These are phyloP conservation scores for Drosophila mercatorum DNA, from an alignment of 2,888 invertebrate species.

Conservation along the genomic window DNA sequence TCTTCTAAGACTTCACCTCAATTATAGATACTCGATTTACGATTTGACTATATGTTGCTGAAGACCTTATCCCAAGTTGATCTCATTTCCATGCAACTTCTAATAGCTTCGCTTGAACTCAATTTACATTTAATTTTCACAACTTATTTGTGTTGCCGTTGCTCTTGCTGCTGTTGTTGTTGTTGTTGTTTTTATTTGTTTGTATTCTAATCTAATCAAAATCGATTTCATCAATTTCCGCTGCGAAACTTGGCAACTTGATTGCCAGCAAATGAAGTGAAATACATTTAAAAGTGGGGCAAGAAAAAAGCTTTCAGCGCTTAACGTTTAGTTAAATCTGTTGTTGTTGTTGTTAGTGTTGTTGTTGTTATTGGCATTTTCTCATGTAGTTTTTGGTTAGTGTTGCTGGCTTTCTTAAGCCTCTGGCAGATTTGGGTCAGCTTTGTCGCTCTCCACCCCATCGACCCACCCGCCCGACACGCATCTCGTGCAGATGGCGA, in stretches of 20 bases:
- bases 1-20: neutral
- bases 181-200: slow-evolving; percentile 2
- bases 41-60: too few relatives aligned
- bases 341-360: slow-evolving; percentile 22
- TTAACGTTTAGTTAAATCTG: slow-evolving; percentile 44
- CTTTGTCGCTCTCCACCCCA: slow-evolving; percentile 26
- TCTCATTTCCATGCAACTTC: neutral
- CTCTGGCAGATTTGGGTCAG: slow-evolving; percentile 59
- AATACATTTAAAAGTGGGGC: slow-evolving; percentile 55
- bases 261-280: slow-evolving; percentile 44
- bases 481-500: slow-evolving; percentile 47
- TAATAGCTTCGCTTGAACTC: neutral
- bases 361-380: slow-evolving; percentile 29
- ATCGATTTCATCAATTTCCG: slow-evolving; percentile 66
- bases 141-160: neutral
- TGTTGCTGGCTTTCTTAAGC: slow-evolving; percentile 37
- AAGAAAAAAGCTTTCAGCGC: slow-evolving; percentile 50
- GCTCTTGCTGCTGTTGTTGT: neutral
- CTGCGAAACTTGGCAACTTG: slow-evolving; percentile 50
- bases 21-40: neutral
- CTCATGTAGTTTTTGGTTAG: slow-evolving; percentile 33
- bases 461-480: slow-evolving; percentile 36
- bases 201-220: slow-evolving; percentile 57
- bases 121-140: slow-evolving; percentile 1
- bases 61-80: neutral